Percentiles rank a stretch among this genome's conserved stretches.
phyloP scores from a whole-genome alignment of 2,888 invertebrate genomes.

The Petrophora chlorosata region DNA sequence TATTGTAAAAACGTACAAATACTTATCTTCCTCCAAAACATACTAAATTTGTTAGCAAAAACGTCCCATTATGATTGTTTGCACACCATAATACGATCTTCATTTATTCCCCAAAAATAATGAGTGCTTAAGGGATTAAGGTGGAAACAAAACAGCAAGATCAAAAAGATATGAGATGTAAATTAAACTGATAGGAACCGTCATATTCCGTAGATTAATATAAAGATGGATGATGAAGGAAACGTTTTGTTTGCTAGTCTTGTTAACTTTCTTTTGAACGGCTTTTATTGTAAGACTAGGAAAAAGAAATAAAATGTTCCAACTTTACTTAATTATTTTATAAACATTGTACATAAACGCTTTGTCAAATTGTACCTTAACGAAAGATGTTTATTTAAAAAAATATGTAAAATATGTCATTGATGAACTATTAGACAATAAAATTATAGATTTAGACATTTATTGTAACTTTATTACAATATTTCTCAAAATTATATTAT shows the following conservation, averaged over 20 bases:
- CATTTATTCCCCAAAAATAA: conserved; percentile 15
- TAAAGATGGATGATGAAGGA: conserved; percentile 13
- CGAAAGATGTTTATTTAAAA: no score
- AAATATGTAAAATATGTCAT: no score
- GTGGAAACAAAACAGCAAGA: conserved; percentile 21
- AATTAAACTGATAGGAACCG: conserved; percentile 21
- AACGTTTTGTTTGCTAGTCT: conserved; percentile 20
- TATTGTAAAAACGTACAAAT: no score
- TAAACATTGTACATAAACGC: no score
- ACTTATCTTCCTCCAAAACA: no score
- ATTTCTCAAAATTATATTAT: no score
- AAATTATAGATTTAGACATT: no score
- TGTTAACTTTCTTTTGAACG: conserved; percentile 17
- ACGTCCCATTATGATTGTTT: conserved; percentile 5
- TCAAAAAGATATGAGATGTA: conserved; percentile 25
- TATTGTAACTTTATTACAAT: no score
- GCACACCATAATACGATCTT: conserved; percentile 9
- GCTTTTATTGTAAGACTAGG: background rate
- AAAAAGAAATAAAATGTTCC: background rate
- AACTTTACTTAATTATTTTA: background rate
- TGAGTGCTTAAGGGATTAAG: conserved; percentile 18
- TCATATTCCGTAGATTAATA: conserved; percentile 18
- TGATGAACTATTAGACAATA: no score
- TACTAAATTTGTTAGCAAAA: no score
- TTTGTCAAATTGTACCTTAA: no score